These are phyloP conservation scores for Scaptomyza montana DNA, from an alignment of 1,140 invertebrate genomes.

Conservation along the genomic window DNA sequence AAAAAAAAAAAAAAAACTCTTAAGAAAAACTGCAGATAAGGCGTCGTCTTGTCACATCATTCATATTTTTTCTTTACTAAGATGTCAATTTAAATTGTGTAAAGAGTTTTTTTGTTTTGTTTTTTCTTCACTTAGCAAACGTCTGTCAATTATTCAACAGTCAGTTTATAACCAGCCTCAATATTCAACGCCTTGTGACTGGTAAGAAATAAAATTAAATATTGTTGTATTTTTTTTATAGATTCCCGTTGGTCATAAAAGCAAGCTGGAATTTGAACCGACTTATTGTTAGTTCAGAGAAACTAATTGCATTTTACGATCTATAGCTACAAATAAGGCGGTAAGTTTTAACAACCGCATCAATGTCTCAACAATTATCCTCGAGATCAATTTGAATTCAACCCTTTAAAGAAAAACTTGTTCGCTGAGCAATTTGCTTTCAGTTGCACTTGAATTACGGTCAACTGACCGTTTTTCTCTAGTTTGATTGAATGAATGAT, in stretches of 20 bases:
- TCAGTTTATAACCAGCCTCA: constrained; percentile 30
- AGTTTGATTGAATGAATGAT: constrained; percentile 67
- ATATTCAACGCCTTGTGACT: constrained; percentile 26
- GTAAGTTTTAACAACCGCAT: constrained; percentile 17
- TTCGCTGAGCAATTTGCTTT: constrained; percentile 17
- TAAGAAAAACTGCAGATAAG: constrained; percentile 48
- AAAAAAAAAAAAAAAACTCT: too few species aligned
- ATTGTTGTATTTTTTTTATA: constrained; percentile 26
- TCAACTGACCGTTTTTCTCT: constrained; percentile 53
- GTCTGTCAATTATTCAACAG: constrained; percentile 57
- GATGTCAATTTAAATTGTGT: constrained; percentile 50
- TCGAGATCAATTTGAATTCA: constrained; percentile 47
- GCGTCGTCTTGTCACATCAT: constrained; percentile 68
- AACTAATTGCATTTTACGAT: constrained; percentile 64
- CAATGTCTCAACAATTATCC: constrained; percentile 29
- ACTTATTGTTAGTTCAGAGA: constrained; percentile 12
- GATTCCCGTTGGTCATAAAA: constrained; percentile 10
- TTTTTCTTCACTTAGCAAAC: too few species aligned
- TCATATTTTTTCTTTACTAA: constrained; percentile 51
- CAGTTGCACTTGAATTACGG: constrained; percentile 38
- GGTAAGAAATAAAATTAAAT: constrained; percentile 34
- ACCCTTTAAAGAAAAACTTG: constrained; percentile 25
- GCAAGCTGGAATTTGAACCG: not conserved
- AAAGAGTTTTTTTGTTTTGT: constrained; percentile 38
- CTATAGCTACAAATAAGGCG: constrained; percentile 32